Evolutionary conservation across 2,888 invertebrate species (phyloP).

Genomic region (Acanthosepion pharaonis): DNA sequence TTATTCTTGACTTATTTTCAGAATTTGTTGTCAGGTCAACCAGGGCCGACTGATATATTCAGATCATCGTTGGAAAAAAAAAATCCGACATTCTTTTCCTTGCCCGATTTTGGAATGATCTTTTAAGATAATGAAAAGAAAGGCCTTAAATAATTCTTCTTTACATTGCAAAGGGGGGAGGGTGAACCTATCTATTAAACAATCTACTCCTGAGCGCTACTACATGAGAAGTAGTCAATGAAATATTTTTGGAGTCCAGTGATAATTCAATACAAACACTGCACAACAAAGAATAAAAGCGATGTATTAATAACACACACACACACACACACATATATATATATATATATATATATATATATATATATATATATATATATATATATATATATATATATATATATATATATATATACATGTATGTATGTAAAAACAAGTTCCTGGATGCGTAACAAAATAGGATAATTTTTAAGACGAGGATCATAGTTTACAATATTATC

Average conservation of each 20-base stretch:
- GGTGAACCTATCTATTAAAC: no score
- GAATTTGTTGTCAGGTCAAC: background rate
- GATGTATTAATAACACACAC: background rate
- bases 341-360: background rate
- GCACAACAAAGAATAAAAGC: no score
- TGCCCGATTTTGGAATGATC: background rate
- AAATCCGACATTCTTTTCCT: background rate
- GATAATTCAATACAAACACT: no score
- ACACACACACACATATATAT: background rate
- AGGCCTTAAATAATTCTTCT: no score
- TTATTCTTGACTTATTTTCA: no score
- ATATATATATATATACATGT: background rate
- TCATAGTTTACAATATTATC: no score
- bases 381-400: background rate
- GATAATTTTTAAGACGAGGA: no score
- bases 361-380: background rate
- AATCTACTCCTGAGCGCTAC: no score
- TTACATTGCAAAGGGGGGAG: no score
- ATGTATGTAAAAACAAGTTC: background rate
- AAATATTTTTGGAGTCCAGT: no score
- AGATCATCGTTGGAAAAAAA: background rate
- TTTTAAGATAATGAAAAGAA: background rate
- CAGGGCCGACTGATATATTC: background rate
- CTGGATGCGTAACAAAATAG: no score
- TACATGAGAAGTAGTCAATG: no score